Evolutionary conservation across 2,888 invertebrate genomes (phyloP).

Genomic region (Drosophila merina): DNA sequence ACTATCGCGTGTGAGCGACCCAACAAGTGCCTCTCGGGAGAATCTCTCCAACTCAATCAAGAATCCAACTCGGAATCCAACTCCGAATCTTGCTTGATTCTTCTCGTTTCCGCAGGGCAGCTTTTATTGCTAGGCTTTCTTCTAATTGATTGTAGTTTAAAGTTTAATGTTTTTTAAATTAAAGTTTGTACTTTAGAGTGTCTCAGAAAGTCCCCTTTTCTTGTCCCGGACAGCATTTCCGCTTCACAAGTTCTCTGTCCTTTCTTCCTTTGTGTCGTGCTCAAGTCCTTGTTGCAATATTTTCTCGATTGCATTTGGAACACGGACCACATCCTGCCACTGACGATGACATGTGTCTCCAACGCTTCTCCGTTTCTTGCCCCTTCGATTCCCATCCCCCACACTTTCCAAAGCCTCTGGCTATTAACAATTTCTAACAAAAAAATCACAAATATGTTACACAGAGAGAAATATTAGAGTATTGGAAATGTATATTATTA

Average conservation of each 20-base stretch:
- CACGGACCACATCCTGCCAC: conserved; percentile 18
- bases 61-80: conserved; percentile 32
- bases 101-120: conserved; percentile 32
- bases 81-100: conserved; percentile 31
- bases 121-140: conserved; percentile 5
- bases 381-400: conserved; percentile 21
- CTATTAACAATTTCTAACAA: conserved; percentile 20
- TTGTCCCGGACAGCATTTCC: not conserved
- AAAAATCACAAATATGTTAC: conserved; percentile 29
- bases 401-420: conserved; percentile 47
- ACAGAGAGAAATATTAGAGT: not conserved
- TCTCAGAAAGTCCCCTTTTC: not conserved
- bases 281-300: conserved; percentile 62
- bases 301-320: conserved; percentile 61
- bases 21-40: conserved; percentile 70
- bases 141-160: not conserved
- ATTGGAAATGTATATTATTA: not conserved
- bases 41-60: conserved; percentile 32
- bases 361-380: not conserved
- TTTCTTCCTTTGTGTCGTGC: conserved; percentile 55
- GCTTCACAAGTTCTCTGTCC: not conserved
- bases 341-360: conserved; percentile 39
- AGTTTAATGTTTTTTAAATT: not conserved
- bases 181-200: not conserved
- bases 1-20: conserved; percentile 68